phyloP scores from a whole-genome alignment of 2,797 vertebrate species.

The Remorina albescens region DNA sequence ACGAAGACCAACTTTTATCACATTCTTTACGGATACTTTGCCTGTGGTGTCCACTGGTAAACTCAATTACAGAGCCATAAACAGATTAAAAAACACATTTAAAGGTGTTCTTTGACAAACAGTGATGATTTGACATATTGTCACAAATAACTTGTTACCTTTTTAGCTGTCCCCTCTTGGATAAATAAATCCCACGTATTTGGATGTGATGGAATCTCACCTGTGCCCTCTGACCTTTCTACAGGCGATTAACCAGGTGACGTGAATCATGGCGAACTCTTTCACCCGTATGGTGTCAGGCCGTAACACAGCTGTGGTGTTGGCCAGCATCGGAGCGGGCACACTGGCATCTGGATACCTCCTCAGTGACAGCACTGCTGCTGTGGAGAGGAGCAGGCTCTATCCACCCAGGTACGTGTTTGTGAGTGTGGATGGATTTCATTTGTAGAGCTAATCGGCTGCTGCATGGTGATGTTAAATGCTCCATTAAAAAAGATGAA shows the following conservation, averaged over 20 bases:
- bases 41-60: not conserved
- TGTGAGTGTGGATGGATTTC: not conserved
- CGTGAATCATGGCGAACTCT: slow-evolving; percentile 85
- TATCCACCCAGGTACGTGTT: slow-evolving; percentile 89
- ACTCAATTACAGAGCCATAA: slow-evolving; percentile 9
- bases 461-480: too few relatives aligned
- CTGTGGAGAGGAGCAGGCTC: slow-evolving; percentile 82
- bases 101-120: too few relatives aligned
- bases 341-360: slow-evolving; percentile 87
- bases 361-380: slow-evolving; percentile 79
- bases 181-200: not conserved
- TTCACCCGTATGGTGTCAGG: slow-evolving; percentile 89
- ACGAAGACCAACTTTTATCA: not conserved
- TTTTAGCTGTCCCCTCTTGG: not conserved
- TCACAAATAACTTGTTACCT: slow-evolving; percentile 8
- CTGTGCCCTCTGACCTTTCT: slow-evolving; percentile 34
- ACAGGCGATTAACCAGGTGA: slow-evolving; percentile 43
- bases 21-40: not conserved
- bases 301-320: slow-evolving; percentile 84
- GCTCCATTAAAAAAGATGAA: too few relatives aligned
- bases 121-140: too few relatives aligned
- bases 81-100: too few relatives aligned
- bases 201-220: slow-evolving; percentile 38
- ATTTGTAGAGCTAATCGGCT: not conserved
- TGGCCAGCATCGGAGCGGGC: slow-evolving; percentile 87